Percentiles rank a stretch among this genome's conserved stretches.
These are phyloP conservation scores for Oreochromis aureus DNA, from an alignment of 2,113 vertebrate genomes.

Conservation along the genomic window DNA sequence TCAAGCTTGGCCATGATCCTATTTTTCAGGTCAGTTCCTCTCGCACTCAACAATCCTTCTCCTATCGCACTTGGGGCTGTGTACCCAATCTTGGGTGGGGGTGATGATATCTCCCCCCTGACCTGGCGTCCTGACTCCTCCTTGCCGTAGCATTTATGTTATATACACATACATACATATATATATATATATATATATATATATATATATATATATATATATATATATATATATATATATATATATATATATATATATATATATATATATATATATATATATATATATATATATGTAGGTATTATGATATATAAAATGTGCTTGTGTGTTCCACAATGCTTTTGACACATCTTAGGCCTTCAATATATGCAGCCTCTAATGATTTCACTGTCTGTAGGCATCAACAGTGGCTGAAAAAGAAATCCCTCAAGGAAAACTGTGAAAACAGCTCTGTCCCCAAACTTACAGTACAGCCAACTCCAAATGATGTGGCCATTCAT, in stretches of 20 bases:
- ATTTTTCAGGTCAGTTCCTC: no score
- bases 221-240: rapidly evolving
- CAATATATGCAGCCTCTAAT: neutral
- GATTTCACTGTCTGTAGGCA: neutral
- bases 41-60: no score
- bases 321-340: neutral
- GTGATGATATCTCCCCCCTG: no score
- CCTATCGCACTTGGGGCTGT: no score
- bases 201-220: rapidly evolving
- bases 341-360: neutral
- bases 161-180: neutral
- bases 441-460: slow-evolving; percentile 8
- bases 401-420: neutral
- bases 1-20: no score
- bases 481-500: slow-evolving; percentile 42
- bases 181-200: neutral
- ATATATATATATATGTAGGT: rapidly evolving
- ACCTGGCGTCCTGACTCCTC: no score
- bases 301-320: neutral
- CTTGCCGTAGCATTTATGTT: no score
- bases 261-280: rapidly evolving
- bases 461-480: slow-evolving; percentile 23
- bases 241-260: rapidly evolving
- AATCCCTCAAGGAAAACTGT: neutral
- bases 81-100: no score